A percentile compares a stretch with the other conserved stretches of the same genome.
These are phyloP conservation scores for Pangasius djambal DNA, from an alignment of 2,797 vertebrate species.

Conservation along the genomic window DNA sequence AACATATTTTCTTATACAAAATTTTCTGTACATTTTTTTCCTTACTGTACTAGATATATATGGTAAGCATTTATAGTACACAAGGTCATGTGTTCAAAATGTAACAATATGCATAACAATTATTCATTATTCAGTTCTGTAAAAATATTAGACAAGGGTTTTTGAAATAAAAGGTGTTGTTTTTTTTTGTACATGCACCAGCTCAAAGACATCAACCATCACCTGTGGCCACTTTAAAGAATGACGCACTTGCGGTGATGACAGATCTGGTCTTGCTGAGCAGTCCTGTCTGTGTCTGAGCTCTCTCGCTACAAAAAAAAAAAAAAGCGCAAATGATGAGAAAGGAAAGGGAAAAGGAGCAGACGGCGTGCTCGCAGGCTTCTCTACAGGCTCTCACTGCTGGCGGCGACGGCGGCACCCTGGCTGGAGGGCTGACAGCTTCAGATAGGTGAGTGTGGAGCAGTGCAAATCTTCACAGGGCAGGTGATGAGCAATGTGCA, in stretches of 20 bases:
- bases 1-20: conserved; percentile 61
- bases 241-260: conserved; percentile 24
- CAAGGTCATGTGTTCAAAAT: conserved; percentile 67
- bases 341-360: conserved; percentile 47
- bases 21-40: conserved; percentile 64
- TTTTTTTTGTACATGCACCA: conserved; percentile 59
- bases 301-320: conserved; percentile 25
- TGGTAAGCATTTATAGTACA: conserved; percentile 65
- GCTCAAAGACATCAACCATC: conserved; percentile 61
- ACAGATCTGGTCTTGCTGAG: conserved; percentile 16
- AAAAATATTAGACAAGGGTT: conserved; percentile 61
- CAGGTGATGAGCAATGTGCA: conserved; percentile 44
- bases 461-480: conserved; percentile 74
- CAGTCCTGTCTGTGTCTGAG: conserved; percentile 29
- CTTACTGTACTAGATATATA: conserved; percentile 63
- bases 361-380: conserved; percentile 52
- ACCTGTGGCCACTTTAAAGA: conserved; percentile 54
- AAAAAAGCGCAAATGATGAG: conserved; percentile 1
- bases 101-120: conserved; percentile 63
- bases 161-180: conserved; percentile 54
- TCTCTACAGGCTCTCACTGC: conserved; percentile 43
- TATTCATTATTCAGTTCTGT: conserved; percentile 53
- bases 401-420: conserved; percentile 42
- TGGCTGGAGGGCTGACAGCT: conserved; percentile 48
- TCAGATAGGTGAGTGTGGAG: conserved; percentile 60